Evolutionary conservation across 2,888 invertebrate genomes (phyloP).

Genomic region (Nomada goodeniana): DNA sequence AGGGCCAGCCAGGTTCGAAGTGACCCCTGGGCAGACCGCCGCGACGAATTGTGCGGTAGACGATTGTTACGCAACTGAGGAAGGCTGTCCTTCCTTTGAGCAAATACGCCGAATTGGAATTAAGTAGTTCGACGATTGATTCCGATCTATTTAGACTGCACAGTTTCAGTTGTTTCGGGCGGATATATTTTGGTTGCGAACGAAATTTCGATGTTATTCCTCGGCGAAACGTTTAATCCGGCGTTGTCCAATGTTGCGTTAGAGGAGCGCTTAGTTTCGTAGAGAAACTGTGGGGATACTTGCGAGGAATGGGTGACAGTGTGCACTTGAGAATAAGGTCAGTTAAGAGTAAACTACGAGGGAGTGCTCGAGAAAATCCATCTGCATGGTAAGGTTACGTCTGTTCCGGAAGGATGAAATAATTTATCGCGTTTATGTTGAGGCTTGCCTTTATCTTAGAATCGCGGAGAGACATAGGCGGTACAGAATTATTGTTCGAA

Average conservation of each 20-base stretch:
- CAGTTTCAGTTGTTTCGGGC: no score
- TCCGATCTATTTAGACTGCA: no score
- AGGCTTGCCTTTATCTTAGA: background rate
- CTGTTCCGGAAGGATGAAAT: background rate
- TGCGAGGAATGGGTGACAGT: conserved; percentile 9
- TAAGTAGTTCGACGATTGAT: no score
- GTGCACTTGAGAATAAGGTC: conserved; percentile 29
- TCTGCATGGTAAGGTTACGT: background rate
- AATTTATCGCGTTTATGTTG: background rate
- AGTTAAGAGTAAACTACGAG: conserved; percentile 22
- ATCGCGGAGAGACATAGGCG: no score
- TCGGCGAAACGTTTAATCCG: background rate
- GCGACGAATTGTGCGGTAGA: background rate
- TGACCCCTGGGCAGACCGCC: background rate
- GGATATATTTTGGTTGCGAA: no score
- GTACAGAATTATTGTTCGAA: no score
- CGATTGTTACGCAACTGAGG: background rate
- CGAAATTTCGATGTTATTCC: background rate
- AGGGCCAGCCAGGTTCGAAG: background rate
- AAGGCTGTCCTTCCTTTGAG: background rate
- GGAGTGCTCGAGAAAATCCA: conserved; percentile 17
- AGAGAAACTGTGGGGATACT: background rate
- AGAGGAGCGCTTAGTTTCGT: background rate
- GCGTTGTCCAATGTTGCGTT: background rate
- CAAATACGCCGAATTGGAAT: no score